These are phyloP conservation scores for Stylophora pistillata DNA, from an alignment of 64 coral and sea anemone genomes.

Conservation along the genomic window DNA sequence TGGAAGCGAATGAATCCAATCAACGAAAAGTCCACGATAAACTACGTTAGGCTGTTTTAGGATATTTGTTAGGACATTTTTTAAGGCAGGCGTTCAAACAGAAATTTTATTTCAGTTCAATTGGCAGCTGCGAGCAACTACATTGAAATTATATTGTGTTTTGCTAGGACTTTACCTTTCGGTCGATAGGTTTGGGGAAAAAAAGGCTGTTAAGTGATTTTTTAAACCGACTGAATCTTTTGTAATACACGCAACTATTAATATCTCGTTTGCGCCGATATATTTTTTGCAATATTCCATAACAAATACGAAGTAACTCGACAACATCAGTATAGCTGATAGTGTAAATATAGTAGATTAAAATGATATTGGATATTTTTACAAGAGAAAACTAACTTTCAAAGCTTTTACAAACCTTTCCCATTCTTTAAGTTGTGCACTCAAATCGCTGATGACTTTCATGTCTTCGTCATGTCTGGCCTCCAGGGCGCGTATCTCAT, in stretches of 20 bases:
- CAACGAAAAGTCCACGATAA: neutral
- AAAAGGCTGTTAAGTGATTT: neutral
- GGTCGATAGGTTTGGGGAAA: neutral
- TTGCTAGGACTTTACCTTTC: neutral
- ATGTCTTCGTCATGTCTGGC: constrained; percentile 44
- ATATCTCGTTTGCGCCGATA: neutral
- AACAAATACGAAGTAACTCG: neutral
- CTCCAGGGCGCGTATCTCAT: neutral
- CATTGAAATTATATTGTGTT: neutral
- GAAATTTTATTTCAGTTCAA: neutral
- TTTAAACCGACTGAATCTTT: neutral
- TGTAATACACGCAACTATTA: neutral
- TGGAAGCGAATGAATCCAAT: neutral
- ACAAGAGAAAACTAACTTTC: neutral
- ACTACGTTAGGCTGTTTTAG: neutral
- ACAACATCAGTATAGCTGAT: neutral
- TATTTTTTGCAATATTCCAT: neutral
- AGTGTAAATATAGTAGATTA: neutral
- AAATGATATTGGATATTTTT: neutral
- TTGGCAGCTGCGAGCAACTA: neutral
- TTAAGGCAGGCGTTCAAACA: neutral
- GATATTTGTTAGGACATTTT: neutral
- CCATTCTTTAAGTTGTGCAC: constrained; percentile 69
- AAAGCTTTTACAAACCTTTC: constrained; percentile 72
- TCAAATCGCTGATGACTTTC: constrained; percentile 48